Evolutionary conservation across 2,113 vertebrate genomes (phyloP), one percentile per base, ranked within the genome.

Genomic region (Perca flavescens): DNA sequence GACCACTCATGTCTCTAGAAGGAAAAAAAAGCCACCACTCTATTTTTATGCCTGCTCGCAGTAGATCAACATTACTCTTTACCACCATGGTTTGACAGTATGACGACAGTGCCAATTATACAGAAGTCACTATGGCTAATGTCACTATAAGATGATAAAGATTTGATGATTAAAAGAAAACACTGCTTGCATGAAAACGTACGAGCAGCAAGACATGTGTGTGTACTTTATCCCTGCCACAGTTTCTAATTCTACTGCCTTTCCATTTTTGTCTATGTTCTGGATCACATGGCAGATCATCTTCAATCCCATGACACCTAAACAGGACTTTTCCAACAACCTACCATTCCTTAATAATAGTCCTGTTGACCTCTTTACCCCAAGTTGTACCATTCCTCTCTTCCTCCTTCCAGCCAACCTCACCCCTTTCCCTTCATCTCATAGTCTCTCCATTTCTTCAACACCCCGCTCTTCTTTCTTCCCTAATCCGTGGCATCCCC

Each of bases 51-150:
- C 50, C 70, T 71, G 66, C 77, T 83, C 79, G 67, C 62, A 63
- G 61, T 15, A 40, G 57, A 66, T 49, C 73, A 68, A 80, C 31
- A 86, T 81, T 85, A 86, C 86, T 86, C 81, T 73, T 86, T 76
- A 77, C 70, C 74, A 90, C 84, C 70, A 78, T 82, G 57, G 61
- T 79, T 63, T 80, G 74, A 88, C 64, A 75, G 83, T 31, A 13
- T 8, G 40, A 56, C 65, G 36, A 80, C 3, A n/a, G 69, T 84
- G 72, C 67, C 89, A 92, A 88, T 85, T 86, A 85, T 46, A 52
- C 22, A 60, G 43, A 80, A 83, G 70, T 68, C 62, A 69, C 58
- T 14, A 47, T 3, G 54, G 22, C 62, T 81, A 84, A 86, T 85
- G 73, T 74, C 85, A 73, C 4, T 5, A 69, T 61, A 66, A 76